Base-by-base conservation (phyloP, 2,113 vertebrate genomes). In the Anguilla rostrata region DNA sequence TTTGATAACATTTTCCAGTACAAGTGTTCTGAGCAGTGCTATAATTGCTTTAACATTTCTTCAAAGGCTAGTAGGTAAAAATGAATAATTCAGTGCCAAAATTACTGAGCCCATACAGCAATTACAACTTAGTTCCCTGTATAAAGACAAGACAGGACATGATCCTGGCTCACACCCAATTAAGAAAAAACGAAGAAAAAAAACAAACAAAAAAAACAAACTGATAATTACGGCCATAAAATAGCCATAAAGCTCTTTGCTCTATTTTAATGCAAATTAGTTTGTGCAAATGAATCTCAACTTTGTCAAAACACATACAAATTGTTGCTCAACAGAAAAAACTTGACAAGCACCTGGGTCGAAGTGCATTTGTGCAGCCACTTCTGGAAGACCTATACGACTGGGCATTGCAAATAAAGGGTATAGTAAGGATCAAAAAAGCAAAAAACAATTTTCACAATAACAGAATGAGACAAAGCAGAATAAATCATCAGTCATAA, bases 31-130 rank as follows among this genome's bases (percentile, higher is more conserved):
- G 94, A 91, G 94, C 94, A 93, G 94, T 97, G 34, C 34, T 34
- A 34, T 34, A 97, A 97, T 97, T 97, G 96, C 95, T 96, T 96
- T 97, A 97, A 96, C 96, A 97, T 97, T 97, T 96, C 97, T 97
- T 96, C 95, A 95, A 96, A 96, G 97, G 97, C 96, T 96, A 96
- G 95, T 96, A 97, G 96, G 96, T 97, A 97, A 97, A 95, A 96
- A 96, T 97, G 96, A 97, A 96, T 97, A 97, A 97, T 96, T 96
- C 96, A 95, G 95, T 97, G 96, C 96, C 96, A 97, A 95, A 97
- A 96, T 94, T 96, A 97, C 95, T 96, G 95, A 96, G 95, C 97
- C 96, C 95, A 96, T 96, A 96, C 95, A 97, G 95, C 96, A 96
- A 97, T 97, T 97, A 97, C 94, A 93, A 96, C 96, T 96, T 96